A percentile compares a stretch with the other conserved stretches of the same genome.
phyloP scores from a whole-genome alignment of 2,888 invertebrate species.

The Heliconius erato region DNA sequence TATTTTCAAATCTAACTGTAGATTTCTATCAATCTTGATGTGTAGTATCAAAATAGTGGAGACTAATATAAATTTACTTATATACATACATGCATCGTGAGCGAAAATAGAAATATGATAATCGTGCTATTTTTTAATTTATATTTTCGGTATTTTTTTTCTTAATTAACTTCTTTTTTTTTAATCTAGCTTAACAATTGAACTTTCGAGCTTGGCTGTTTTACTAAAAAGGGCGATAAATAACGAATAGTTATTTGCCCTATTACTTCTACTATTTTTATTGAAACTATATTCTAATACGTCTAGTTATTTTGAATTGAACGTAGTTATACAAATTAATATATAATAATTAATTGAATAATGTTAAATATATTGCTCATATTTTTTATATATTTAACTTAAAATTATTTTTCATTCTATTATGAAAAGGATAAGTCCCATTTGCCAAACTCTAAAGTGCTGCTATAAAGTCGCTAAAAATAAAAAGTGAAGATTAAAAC shows the following conservation, averaged over 20 bases:
- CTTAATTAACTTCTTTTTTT: not conserved
- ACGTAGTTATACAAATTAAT: not conserved
- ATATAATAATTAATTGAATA: not conserved
- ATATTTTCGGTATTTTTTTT: not conserved
- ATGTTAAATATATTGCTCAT: not conserved
- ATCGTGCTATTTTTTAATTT: conserved; percentile 1
- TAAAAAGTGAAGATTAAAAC: too few species aligned
- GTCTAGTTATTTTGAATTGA: not conserved
- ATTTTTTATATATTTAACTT: too few species aligned
- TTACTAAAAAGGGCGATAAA: conserved; percentile 40
- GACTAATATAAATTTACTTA: not conserved
- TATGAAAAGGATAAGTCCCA: too few species aligned
- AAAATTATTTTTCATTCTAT: too few species aligned
- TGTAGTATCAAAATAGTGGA: conserved; percentile 18
- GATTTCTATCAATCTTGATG: conserved; percentile 22
- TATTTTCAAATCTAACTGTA: conserved; percentile 13
- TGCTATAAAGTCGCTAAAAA: too few species aligned
- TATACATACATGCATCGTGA: conserved; percentile 7
- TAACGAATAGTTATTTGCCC: conserved; percentile 8
- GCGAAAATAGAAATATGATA: conserved; percentile 16
- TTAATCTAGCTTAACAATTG: conserved; percentile 10
- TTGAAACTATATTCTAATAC: not conserved
- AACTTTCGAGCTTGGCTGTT: conserved; percentile 45
- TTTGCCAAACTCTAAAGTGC: too few species aligned
- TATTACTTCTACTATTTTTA: conserved; percentile 12